Evolutionary conservation across 2,888 invertebrate genomes (phyloP).

Genomic region (Metacarcinus magister): DNA sequence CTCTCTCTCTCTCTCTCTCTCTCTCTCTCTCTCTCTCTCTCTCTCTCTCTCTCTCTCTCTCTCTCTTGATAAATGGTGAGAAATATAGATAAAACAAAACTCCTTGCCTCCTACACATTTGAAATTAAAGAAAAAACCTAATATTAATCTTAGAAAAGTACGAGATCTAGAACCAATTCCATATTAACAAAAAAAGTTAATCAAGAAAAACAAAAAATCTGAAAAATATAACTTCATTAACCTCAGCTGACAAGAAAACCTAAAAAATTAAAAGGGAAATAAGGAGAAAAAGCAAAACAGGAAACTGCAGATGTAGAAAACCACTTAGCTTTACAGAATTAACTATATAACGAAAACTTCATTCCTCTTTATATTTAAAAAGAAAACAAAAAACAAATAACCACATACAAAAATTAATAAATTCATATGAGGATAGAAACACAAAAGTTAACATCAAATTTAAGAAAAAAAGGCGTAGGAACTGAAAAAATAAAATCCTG

Average conservation of each 20-base stretch:
- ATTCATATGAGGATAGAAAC: not conserved
- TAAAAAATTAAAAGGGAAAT: not conserved
- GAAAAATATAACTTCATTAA: not conserved
- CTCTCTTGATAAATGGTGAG: not conserved
- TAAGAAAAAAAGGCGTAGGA: not conserved
- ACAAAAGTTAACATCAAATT: not conserved
- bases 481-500: not conserved
- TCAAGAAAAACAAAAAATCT: not conserved
- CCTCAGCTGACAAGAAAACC: not conserved
- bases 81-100: too few relatives aligned
- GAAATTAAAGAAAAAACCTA: too few relatives aligned
- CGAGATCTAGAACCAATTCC: too few relatives aligned
- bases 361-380: not conserved
- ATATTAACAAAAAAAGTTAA: not conserved
- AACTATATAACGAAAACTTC: too few relatives aligned
- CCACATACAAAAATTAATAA: too few relatives aligned
- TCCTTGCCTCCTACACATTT: too few relatives aligned
- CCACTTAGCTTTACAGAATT: too few relatives aligned
- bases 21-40: constrained; percentile 39
- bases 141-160: too few relatives aligned
- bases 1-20: constrained; percentile 18
- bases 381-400: not conserved
- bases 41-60: constrained; percentile 10
- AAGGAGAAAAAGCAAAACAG: not conserved
- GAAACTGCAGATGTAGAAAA: not conserved